A percentile compares a stretch with the other conserved stretches of the same genome.
phyloP scores from a whole-genome alignment of 2,113 vertebrate genomes.

The Alligator sinensis region DNA sequence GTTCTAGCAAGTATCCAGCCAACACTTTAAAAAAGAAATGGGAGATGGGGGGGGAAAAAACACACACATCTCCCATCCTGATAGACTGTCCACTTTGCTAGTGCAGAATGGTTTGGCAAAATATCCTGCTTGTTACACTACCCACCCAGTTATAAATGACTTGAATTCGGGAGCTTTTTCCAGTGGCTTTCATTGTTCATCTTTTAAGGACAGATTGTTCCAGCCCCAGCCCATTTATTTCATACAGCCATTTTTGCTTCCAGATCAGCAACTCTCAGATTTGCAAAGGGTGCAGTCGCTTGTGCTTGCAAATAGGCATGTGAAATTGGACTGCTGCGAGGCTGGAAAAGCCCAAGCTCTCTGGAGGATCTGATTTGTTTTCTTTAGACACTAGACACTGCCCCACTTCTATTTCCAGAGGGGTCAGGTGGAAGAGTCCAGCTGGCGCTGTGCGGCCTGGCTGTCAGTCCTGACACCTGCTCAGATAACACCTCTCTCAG shows the following conservation, averaged over 20 bases:
- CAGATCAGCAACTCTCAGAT: neutral
- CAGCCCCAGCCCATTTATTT: too few species aligned
- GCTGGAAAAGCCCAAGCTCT: neutral
- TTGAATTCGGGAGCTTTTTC: neutral
- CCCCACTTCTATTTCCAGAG: neutral
- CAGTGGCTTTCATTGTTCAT: neutral
- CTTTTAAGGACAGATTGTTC: too few species aligned
- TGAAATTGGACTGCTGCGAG: neutral
- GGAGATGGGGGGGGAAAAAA: constrained; percentile 48
- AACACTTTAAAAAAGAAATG: neutral
- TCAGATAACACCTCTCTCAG: neutral
- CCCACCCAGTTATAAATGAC: neutral
- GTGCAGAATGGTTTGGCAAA: neutral
- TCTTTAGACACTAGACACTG: neutral
- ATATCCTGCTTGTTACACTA: neutral
- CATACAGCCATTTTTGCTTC: neutral
- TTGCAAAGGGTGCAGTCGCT: neutral
- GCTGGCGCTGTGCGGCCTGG: too few species aligned
- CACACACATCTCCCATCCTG: neutral
- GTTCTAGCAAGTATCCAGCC: constrained; percentile 16
- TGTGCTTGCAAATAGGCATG: neutral
- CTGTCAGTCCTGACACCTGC: too few species aligned
- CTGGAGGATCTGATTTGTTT: neutral
- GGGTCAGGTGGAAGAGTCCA: neutral
- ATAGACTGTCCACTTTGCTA: neutral